Percentiles rank a stretch among this genome's conserved stretches.
phyloP scores from a whole-genome alignment of 2,797 vertebrate species.

The Malurus splendens region DNA sequence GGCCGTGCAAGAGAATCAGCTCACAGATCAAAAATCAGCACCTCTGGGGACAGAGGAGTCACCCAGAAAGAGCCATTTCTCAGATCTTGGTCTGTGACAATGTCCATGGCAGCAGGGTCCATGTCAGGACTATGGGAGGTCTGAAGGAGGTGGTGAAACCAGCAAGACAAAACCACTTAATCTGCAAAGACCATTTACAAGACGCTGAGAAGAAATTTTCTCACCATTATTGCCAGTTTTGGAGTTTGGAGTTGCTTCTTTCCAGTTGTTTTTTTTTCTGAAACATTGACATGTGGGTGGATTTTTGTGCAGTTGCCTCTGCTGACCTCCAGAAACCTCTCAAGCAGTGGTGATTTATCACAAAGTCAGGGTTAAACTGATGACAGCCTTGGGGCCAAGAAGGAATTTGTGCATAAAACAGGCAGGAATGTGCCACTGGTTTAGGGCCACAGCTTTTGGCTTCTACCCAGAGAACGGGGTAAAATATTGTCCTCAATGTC shows the following conservation, averaged over 20 bases:
- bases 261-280: not conserved
- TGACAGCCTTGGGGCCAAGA: not conserved
- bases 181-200: not conserved
- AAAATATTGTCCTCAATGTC: not conserved
- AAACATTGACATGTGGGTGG: not conserved
- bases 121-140: fast-evolving
- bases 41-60: not conserved
- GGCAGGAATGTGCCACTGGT: fast-evolving
- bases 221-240: not conserved
- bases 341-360: not conserved
- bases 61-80: not conserved
- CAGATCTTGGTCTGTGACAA: not conserved
- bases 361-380: not conserved
- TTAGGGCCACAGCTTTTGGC: not conserved
- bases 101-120: not conserved
- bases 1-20: fast-evolving
- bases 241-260: not conserved
- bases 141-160: not conserved
- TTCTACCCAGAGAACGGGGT: not conserved
- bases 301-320: not conserved
- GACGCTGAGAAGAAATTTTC: not conserved
- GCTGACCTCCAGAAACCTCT: not conserved
- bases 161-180: not conserved
- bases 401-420: not conserved
- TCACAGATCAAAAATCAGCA: not conserved